Evolutionary conservation across 2,113 vertebrate genomes (phyloP).

Genomic region (Cairina moschata): DNA sequence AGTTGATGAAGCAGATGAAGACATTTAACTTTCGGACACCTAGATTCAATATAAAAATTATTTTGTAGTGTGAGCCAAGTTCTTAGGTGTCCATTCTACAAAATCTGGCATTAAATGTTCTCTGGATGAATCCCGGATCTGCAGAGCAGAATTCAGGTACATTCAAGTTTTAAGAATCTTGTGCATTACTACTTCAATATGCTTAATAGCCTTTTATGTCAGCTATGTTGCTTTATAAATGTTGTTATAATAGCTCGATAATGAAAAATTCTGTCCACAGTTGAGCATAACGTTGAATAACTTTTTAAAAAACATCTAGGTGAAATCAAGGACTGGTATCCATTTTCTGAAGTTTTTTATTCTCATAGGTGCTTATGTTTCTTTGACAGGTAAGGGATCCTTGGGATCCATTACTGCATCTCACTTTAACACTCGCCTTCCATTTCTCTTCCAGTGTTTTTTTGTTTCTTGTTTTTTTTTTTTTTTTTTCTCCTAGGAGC

Average conservation of each 20-base stretch:
- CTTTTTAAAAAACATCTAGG: neutral
- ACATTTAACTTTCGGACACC: neutral
- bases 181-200: neutral
- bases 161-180: neutral
- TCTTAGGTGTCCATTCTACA: neutral
- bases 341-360: neutral
- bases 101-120: neutral
- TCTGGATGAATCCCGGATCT: neutral
- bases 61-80: neutral
- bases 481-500: neutral
- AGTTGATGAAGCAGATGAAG: neutral
- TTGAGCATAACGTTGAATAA: neutral
- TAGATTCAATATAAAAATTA: neutral
- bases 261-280: neutral
- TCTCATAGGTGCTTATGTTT: neutral
- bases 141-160: constrained; percentile 37
- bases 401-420: neutral
- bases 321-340: neutral
- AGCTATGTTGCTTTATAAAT: neutral
- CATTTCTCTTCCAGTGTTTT: fast-evolving
- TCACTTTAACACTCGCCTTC: neutral
- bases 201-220: neutral
- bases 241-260: neutral
- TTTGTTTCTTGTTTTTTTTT: neutral
- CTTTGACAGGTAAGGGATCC: neutral